Conservation (phyloP, 2,888 invertebrate genomes). For the Endomychus coccineus region DNA sequence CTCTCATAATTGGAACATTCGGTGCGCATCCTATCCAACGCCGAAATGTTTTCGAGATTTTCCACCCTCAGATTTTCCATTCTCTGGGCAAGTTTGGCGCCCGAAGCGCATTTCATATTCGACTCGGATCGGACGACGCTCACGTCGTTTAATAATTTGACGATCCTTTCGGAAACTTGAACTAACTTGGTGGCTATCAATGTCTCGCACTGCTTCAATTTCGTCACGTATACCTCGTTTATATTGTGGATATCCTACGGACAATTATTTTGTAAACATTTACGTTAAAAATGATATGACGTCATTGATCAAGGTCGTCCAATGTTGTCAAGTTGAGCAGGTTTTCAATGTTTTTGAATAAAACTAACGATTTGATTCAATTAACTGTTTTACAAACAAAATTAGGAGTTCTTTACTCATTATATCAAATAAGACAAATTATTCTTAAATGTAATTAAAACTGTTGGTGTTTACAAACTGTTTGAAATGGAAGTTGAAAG, state of each 20-base stretch:
- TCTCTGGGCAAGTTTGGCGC: conserved; percentile 27
- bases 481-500: no score
- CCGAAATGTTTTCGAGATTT: conserved; percentile 26
- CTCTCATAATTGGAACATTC: conserved; percentile 30
- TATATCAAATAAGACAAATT: conserved; percentile 12
- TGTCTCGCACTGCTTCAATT: conserved; percentile 18
- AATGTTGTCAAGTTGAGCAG: no score
- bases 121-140: conserved; percentile 30
- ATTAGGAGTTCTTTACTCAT: no score
- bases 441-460: no score
- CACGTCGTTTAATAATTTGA: conserved; percentile 29
- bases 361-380: no score
- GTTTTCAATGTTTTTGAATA: no score
- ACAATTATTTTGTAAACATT: conserved; percentile 11
- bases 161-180: conserved; percentile 23
- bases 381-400: no score
- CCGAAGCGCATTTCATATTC: conserved; percentile 28
- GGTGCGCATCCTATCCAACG: conserved; percentile 30
- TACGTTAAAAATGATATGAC: conserved; percentile 8
- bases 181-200: conserved; percentile 19
- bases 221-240: conserved; percentile 8
- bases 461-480: no score
- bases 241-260: conserved; percentile 13
- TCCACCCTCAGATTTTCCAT: conserved; percentile 35
- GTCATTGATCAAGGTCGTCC: no score